Base-by-base conservation (phyloP, 2,113 vertebrate genomes). In the Speoplatyrhinus poulsoni region DNA sequence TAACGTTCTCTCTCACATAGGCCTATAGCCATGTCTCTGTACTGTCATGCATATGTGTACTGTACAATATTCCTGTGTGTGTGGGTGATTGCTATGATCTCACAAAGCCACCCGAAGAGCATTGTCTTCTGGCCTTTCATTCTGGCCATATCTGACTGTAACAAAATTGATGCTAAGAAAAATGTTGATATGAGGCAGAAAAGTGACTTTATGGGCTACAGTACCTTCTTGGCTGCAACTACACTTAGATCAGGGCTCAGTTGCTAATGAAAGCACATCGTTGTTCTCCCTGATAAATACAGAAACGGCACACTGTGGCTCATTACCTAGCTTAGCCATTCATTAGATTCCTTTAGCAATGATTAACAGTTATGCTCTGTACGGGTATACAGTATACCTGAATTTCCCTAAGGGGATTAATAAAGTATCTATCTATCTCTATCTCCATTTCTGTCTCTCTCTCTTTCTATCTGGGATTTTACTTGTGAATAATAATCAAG, bases 271-370 rank as follows among this genome's bases (percentile, higher is more conserved):
- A 85, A 84, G 67, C 68, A 50, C 32, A 62, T 69, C 83, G 73
- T 77, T 88, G 82, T 88, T 58, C 76, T 82, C 65, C 12, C 70
- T 79, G 84, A 82, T 77, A 77, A 66, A 76, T 41, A 65, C 52
- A 47, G 36, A 49, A 64, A 63, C 12, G 33, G 17, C 54, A 78
- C 52, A 62, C 26, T 41, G 26, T 63, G 63, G 74, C 54, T 46
- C 60, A 60, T 62, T 66, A 71, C 66, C 70, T 67, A 36, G 66
- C 59, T 60, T 67, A 61, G 80, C n/a, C 70, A 67, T 62, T 85
- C 60, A 82, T 77, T 81, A 67, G 41, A 60, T 77, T 62, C 57
- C 16, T 58, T 16, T 48, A 81, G 60, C 50, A 81, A 79, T 77
- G 52, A 80, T 82, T 83, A 83, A 79, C 79, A 47, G 47, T 6